Percentiles rank a stretch among this genome's conserved stretches.
Evolutionary conservation across 2,113 vertebrate genomes (phyloP).

Genomic region (Onychostoma macrolepis): DNA sequence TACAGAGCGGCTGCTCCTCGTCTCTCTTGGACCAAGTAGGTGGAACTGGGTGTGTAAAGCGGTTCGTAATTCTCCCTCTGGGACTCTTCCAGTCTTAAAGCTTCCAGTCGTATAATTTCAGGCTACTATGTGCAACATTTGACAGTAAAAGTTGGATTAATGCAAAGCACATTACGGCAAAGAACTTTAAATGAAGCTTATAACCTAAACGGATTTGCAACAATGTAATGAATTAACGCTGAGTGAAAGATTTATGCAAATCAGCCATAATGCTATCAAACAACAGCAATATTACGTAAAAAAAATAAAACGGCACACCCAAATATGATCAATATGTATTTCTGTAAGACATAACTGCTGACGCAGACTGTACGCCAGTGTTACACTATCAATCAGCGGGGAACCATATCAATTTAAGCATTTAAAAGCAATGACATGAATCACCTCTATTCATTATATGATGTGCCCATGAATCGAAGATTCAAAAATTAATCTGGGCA

Average conservation of each 20-base stretch:
- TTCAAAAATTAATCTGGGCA: conserved; percentile 61
- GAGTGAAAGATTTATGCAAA: conserved; percentile 11
- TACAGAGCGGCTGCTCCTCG: conserved; percentile 33
- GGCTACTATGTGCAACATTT: neutral
- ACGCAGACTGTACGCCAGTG: conserved; percentile 37
- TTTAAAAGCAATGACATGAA: conserved; percentile 63
- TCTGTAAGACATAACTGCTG: conserved; percentile 53
- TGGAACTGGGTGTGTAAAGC: conserved; percentile 36
- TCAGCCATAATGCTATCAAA: neutral
- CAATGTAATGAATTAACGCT: neutral
- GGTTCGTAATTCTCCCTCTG: neutral
- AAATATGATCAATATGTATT: conserved; percentile 55
- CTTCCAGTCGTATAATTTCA: conserved; percentile 17
- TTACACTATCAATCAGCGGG: conserved; percentile 56
- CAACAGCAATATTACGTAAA: neutral
- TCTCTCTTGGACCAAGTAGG: conserved; percentile 37
- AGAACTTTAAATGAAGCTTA: conserved; percentile 12
- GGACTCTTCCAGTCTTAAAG: conserved; percentile 29
- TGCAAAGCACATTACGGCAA: neutral
- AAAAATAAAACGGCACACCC: conserved; percentile 9
- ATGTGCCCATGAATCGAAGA: conserved; percentile 60
- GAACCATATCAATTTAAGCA: conserved; percentile 62
- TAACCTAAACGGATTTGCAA: conserved; percentile 4
- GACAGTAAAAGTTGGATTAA: conserved; percentile 2
- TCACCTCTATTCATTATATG: conserved; percentile 61